These are phyloP conservation scores for Ptilodon capucinus DNA, from an alignment of 2,888 invertebrate genomes.

Conservation along the genomic window DNA sequence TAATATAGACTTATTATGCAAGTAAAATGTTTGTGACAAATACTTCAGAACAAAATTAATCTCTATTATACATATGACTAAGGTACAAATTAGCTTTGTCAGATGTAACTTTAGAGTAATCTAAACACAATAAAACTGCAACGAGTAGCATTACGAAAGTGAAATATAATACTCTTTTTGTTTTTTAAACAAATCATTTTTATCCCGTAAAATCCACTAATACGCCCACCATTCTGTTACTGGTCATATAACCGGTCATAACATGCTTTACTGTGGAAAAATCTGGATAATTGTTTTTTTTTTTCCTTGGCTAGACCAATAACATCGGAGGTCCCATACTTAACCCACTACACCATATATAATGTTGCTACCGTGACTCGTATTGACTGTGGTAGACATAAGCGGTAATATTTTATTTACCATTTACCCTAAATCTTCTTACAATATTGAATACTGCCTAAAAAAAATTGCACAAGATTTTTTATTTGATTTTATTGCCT, in stretches of 20 bases:
- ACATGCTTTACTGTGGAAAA: constrained; percentile 15
- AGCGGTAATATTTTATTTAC: constrained; percentile 31
- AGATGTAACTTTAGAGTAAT: not conserved
- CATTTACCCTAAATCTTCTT: no score
- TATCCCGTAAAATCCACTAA: constrained; percentile 36
- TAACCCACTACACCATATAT: constrained; percentile 74
- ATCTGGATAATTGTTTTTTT: constrained; percentile 12
- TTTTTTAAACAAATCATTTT: constrained; percentile 19
- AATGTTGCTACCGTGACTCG: constrained; percentile 35
- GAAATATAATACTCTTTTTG: constrained; percentile 19
- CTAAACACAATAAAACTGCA: constrained; percentile 22
- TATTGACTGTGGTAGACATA: constrained; percentile 29
- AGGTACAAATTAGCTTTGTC: not conserved
- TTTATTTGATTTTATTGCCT: no score
- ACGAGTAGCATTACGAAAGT: constrained; percentile 36
- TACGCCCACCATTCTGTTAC: constrained; percentile 41
- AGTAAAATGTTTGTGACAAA: no score
- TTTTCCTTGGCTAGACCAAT: constrained; percentile 41
- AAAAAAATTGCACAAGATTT: no score
- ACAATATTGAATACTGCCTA: no score
- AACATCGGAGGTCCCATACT: constrained; percentile 56
- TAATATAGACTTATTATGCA: no score
- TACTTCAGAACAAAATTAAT: not conserved
- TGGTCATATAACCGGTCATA: constrained; percentile 36
- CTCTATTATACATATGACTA: not conserved